phyloP scores from a whole-genome alignment of 2,888 invertebrate genomes.

The Camponotus fellah region DNA sequence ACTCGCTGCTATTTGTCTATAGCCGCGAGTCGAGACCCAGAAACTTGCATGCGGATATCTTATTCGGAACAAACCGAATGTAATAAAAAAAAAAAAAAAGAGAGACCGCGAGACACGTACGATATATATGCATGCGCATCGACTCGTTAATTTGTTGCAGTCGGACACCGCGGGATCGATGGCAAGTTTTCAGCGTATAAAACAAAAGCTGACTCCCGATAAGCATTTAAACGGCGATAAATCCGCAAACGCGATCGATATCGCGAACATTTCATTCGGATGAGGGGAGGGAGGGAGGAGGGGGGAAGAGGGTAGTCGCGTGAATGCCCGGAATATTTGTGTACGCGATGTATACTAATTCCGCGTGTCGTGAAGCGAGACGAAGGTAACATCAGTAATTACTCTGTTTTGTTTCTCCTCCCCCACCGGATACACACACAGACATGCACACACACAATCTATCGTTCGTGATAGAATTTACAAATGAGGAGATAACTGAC shows the following conservation, averaged over 20 bases:
- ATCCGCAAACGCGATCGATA: conserved; percentile 32
- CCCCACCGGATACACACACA: not conserved
- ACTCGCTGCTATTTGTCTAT: conserved; percentile 29
- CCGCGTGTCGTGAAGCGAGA: conserved; percentile 40
- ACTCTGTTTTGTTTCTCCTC: conserved; percentile 34
- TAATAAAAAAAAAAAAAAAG: not conserved
- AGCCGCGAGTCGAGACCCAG: conserved; percentile 47
- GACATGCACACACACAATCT: not conserved
- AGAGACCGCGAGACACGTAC: not conserved
- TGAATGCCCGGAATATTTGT: conserved; percentile 46
- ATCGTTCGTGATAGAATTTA: conserved; percentile 33
- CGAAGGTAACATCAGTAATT: conserved; percentile 40
- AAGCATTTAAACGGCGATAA: conserved; percentile 47
- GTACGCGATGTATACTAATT: conserved; percentile 23
- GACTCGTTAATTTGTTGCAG: conserved; percentile 24
- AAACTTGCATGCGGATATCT: conserved; percentile 23
- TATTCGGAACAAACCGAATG: conserved; percentile 60
- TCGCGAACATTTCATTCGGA: conserved; percentile 46
- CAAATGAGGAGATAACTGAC: conserved; percentile 43
- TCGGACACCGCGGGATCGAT: conserved; percentile 1
- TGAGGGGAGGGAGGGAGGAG: not conserved
- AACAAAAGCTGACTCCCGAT: conserved; percentile 47
- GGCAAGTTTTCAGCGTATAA: conserved; percentile 38
- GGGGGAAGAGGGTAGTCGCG: conserved; percentile 26
- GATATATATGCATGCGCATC: not conserved